A percentile compares a stretch with the other conserved stretches of the same genome.
These are phyloP conservation scores for Vidua chalybeata DNA, from an alignment of 2,113 vertebrate species.

Conservation along the genomic window DNA sequence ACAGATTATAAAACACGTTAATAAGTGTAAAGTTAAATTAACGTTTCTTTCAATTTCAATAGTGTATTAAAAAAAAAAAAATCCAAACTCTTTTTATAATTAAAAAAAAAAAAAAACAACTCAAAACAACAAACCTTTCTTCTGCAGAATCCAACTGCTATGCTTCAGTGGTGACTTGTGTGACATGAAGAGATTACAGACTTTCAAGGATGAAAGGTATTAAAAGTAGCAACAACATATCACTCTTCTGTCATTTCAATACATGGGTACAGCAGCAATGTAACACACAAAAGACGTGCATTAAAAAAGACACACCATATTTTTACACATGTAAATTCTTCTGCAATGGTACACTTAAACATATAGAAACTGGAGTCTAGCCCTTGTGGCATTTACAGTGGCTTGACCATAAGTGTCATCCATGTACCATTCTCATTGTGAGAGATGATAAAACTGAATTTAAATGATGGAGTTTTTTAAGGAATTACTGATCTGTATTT, in stretches of 20 bases:
- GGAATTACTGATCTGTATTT: not conserved
- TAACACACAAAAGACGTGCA: not conserved
- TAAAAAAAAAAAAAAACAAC: not conserved
- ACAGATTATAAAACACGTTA: not conserved
- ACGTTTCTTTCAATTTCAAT: not conserved
- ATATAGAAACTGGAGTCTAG: not conserved
- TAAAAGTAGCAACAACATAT: not conserved
- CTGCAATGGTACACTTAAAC: not conserved
- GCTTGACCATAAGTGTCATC: not conserved
- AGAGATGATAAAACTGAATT: not conserved
- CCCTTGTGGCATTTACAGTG: not conserved
- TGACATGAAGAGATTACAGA: not conserved
- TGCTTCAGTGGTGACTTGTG: not conserved
- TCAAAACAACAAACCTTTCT: not conserved
- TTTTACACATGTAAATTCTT: not conserved
- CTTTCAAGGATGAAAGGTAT: not conserved
- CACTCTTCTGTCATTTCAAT: not conserved
- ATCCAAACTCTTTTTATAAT: not conserved
- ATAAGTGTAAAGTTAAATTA: not conserved
- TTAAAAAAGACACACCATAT: not conserved
- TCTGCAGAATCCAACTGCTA: not conserved
- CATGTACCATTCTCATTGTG: not conserved
- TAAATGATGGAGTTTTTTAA: accelerated
- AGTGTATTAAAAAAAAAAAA: not conserved
- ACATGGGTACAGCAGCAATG: not conserved